A percentile compares a stretch with the other conserved stretches of the same genome.
phyloP scores from a whole-genome alignment of 2,113 vertebrate species.

The Pardalotus punctatus region DNA sequence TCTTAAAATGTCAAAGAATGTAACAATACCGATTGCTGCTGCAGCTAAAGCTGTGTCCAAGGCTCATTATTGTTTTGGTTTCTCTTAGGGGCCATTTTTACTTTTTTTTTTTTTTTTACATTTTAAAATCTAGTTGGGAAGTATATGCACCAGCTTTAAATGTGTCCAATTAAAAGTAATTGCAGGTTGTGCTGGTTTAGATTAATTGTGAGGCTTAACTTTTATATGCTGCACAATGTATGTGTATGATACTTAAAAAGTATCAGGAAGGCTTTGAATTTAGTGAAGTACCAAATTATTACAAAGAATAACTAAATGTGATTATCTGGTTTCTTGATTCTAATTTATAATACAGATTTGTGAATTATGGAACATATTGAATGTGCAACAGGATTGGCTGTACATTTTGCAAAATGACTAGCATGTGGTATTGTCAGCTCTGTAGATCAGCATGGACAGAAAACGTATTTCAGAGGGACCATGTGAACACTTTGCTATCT shows the following conservation, averaged over 20 bases:
- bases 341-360: not conserved
- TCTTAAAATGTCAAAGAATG: not conserved
- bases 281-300: not conserved
- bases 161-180: not conserved
- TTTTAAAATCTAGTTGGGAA: not conserved
- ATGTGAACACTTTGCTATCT: not conserved
- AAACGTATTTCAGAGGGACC: not conserved
- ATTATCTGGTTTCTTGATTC: not conserved
- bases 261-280: not conserved
- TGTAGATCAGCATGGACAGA: not conserved
- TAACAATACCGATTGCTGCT: fast-evolving
- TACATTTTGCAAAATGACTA: not conserved
- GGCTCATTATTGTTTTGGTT: not conserved
- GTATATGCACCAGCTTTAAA: not conserved
- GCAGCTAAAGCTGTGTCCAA: not conserved
- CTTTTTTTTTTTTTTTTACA: too few species aligned
- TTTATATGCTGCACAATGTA: not conserved
- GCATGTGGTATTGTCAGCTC: not conserved
- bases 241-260: not conserved
- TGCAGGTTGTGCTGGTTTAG: not conserved
- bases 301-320: not conserved
- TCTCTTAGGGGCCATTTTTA: not conserved
- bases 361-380: not conserved
- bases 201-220: not conserved
- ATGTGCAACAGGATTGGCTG: not conserved